These are phyloP conservation scores for Melieria picta DNA, from an alignment of 2,888 invertebrate genomes.

Conservation along the genomic window DNA sequence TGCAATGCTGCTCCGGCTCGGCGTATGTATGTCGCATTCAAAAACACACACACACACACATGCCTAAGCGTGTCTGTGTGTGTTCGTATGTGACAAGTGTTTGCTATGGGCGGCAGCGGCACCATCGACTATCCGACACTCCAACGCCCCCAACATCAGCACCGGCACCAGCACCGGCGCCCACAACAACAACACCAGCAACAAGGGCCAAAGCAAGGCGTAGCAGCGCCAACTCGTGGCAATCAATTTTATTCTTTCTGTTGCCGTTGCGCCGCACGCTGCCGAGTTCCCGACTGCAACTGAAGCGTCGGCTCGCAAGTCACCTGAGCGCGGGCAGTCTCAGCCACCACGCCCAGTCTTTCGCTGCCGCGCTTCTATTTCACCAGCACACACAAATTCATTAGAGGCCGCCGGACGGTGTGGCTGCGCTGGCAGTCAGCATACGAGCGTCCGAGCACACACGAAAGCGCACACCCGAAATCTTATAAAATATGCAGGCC, in stretches of 20 bases:
- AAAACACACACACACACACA: slow-evolving; percentile 17
- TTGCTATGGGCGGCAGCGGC: slow-evolving; percentile 13
- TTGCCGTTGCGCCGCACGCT: not conserved
- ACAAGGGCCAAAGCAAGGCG: not conserved
- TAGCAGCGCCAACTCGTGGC: slow-evolving; percentile 22
- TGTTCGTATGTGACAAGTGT: slow-evolving; percentile 13
- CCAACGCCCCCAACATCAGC: slow-evolving; percentile 18
- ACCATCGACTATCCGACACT: slow-evolving; percentile 12
- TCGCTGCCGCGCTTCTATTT: not conserved
- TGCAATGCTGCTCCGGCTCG: slow-evolving; percentile 26
- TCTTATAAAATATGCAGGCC: slow-evolving; percentile 64
- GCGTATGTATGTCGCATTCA: slow-evolving; percentile 9
- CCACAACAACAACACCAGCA: not conserved
- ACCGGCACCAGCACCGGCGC: not conserved
- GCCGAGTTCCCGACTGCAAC: not conserved
- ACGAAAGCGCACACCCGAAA: slow-evolving; percentile 46
- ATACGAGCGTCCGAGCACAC: slow-evolving; percentile 6
- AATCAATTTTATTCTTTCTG: slow-evolving; percentile 25
- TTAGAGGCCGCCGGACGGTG: not conserved
- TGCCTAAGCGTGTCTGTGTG: not conserved
- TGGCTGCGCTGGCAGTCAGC: not conserved
- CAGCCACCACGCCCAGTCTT: not conserved
- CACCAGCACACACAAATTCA: not conserved
- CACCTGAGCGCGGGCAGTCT: not conserved
- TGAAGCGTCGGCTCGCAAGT: slow-evolving; percentile 10